phyloP scores from a whole-genome alignment of 2,888 invertebrate species.

The Acanthosepion esculentum region DNA sequence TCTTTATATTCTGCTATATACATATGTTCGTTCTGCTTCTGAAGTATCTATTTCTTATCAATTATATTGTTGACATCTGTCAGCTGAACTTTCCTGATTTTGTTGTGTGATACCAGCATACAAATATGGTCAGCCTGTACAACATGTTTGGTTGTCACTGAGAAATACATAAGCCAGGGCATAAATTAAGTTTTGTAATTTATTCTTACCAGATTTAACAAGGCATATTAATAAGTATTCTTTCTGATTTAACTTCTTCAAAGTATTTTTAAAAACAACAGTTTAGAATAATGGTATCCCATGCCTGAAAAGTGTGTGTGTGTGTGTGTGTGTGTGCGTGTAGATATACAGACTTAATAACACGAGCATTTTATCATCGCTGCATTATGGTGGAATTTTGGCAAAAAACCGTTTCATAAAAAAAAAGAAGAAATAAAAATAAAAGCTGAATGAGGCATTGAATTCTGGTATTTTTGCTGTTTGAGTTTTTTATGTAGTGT shows the following conservation, averaged over 20 bases:
- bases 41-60: slow-evolving; percentile 2
- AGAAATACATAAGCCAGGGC: neutral
- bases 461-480: neutral
- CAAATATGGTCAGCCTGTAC: neutral
- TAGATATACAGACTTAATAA: neutral
- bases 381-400: neutral
- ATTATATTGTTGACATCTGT: slow-evolving; percentile 15
- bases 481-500: neutral
- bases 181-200: too few relatives aligned
- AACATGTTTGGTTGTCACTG: neutral
- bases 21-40: neutral
- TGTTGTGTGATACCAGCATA: neutral
- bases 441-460: neutral
- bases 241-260: neutral
- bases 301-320: neutral
- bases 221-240: neutral
- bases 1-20: neutral
- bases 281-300: neutral
- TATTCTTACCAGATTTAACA: too few relatives aligned
- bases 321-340: neutral
- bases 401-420: neutral
- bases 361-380: neutral
- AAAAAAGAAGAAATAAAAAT: neutral
- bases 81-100: neutral
- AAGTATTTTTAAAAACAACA: neutral